These are phyloP conservation scores for Hyalella azteca DNA, from an alignment of 2,888 invertebrate genomes.

Conservation along the genomic window DNA sequence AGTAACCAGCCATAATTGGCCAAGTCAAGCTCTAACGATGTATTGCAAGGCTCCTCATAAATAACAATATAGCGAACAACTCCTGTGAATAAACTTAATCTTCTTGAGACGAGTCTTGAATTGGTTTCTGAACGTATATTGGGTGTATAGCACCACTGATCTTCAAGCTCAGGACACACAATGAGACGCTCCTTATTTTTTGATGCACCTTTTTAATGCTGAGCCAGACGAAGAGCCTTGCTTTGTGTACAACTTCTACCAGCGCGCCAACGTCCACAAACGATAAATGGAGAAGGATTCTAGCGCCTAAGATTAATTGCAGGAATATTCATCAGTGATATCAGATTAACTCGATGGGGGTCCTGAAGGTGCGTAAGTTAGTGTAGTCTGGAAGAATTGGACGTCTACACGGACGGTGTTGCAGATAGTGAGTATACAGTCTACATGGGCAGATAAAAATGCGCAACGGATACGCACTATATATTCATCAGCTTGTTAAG, in stretches of 20 bases:
- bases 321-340: conserved; percentile 34
- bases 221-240: neutral
- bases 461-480: conserved; percentile 22
- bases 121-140: conserved; percentile 34
- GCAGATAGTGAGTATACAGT: conserved; percentile 31
- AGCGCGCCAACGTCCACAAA: conserved; percentile 36
- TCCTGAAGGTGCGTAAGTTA: conserved; percentile 36
- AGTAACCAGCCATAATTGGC: conserved; percentile 21
- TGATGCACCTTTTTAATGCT: conserved; percentile 31
- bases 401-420: conserved; percentile 28
- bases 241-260: conserved; percentile 18
- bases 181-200: conserved; percentile 26
- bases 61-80: conserved; percentile 32
- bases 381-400: conserved; percentile 29
- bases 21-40: conserved; percentile 19
- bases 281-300: conserved; percentile 36
- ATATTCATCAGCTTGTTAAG: conserved; percentile 37
- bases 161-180: conserved; percentile 22
- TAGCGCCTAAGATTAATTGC: conserved; percentile 36
- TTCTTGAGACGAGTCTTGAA: conserved; percentile 31
- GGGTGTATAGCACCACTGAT: conserved; percentile 35
- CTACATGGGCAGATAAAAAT: conserved; percentile 9
- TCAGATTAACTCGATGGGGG: conserved; percentile 35
- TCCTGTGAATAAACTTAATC: conserved; percentile 36
- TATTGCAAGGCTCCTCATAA: conserved; percentile 29